Base-by-base conservation (phyloP, 1,140 invertebrate species). In the Anoplolepis gracilipes region DNA sequence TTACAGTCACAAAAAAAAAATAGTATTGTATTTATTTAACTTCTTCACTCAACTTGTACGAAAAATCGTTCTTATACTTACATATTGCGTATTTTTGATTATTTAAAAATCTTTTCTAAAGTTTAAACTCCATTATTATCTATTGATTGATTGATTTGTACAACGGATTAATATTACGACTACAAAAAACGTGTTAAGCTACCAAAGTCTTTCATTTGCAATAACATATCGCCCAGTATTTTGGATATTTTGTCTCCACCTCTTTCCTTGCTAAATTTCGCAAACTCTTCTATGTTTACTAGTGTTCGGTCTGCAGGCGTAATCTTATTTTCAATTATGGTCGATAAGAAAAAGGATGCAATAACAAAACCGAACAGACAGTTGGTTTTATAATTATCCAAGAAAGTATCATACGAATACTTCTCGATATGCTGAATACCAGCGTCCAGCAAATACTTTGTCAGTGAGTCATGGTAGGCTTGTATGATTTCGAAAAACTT, bases 281-380 rank as follows among this genome's bases (percentile, higher is more conserved):
- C 0, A 6, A n/a, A n/a, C 0, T 16, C 0, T 7, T n/a, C 7
- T 2, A 16, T 1, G 0, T 6, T 7, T 4, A 1, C 0, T 16
- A 13, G 57, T n/a, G 89, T 57, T 16, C 88, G 19, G 0, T 55
- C n/a, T n/a, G n/a, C n/a, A n/a, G n/a, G n/a, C n/a, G n/a, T n/a
- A n/a, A n/a, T n/a, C n/a, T n/a, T n/a, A n/a, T n/a, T 13, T 11
- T 16, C 8, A 42, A 0, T 4, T 0, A 0, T 46, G 22, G 11
- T 0, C 0, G 91, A 76, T 28, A 94, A 25, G 53, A 92, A 95
- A 69, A 92, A 95, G 0, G 85, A 65, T 1, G 91, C 84, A 3
- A 93, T 87, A 0, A 90, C 6, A 61, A 90, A 95, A 6, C 93
- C 94, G 42, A 94, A 93, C 3, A 95, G 53, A 0, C 87, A 91